Base-by-base conservation (phyloP, 1,140 invertebrate species). In the Xylocopa sonorina region DNA sequence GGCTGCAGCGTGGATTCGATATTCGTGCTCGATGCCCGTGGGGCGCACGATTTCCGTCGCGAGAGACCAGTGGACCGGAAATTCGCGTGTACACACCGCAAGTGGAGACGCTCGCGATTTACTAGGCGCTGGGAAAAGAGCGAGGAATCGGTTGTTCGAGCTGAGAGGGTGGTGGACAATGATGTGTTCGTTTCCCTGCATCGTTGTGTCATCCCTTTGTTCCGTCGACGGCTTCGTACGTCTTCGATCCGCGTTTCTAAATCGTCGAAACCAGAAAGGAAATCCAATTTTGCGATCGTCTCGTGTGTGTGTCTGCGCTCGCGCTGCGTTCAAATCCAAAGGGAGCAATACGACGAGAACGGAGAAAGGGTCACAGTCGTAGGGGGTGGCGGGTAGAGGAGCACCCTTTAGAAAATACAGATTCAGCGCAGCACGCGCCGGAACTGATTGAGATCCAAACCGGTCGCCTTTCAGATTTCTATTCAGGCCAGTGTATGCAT, bases 201-300 rank as follows among this genome's bases (percentile, higher is more conserved):
- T 29, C 27, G 34, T 3, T 18, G 38, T 32, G 67, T 29, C 64
- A 67, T 38, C 53, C 1, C 24, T 53, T 18, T 55, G 24, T 57
- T n/a, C 27, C 46, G 16, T 43, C 21, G 57, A 6, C 12, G 6
- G 14, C 5, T 32, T 43, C n/a, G 48, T 5, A 21, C 34, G 16
- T 55, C 34, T 24, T 24, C 69, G 18, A 57, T 29, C 41, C 18
- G 66, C 64, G 73, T 50, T 53, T 55, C 41, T 16, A 34, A 77
- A 78, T 78, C 46, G 68, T 50, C 63, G 12, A 53, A 51, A 24
- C 62, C 60, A 34, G 64, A 53, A 38, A 71, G 83, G 50, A 81
- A 83, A 84, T 84, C 55, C 79, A 84, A 86, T 87, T 85, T 79
- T 32, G 58, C 58, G 75, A 68, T 74, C 84, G 86, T 88, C 82